Evolutionary conservation across 2,113 vertebrate species (phyloP).

Genomic region (Castor canadensis): DNA sequence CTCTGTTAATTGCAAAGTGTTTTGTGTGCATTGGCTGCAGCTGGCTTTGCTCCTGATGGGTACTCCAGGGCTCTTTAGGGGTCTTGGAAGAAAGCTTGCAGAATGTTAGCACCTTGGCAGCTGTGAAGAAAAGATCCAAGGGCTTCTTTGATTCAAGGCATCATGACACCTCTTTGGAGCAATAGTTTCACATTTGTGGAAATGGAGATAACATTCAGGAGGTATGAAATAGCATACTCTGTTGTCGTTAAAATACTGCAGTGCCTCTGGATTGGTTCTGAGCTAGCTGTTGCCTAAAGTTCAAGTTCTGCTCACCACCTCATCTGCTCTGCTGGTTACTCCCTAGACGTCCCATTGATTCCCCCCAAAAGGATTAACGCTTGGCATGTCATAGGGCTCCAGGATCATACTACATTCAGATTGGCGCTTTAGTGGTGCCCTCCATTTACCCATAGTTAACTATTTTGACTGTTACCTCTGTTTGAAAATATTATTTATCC

Average conservation of each 20-base stretch:
- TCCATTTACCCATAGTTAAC: background rate
- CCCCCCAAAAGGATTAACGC: background rate
- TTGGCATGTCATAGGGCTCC: background rate
- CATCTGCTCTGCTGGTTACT: background rate
- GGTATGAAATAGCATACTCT: accelerated
- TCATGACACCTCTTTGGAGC: background rate
- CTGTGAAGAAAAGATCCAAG: background rate
- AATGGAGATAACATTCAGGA: background rate
- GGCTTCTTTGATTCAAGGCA: background rate
- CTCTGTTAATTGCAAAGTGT: slow-evolving; percentile 62
- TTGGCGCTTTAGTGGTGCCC: background rate
- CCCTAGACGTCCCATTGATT: background rate
- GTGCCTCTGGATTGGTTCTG: background rate
- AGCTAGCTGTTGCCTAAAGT: background rate
- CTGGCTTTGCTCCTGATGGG: slow-evolving; percentile 24
- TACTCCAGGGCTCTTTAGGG: slow-evolving; percentile 25
- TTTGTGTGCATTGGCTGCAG: slow-evolving; percentile 19
- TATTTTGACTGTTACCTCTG: background rate
- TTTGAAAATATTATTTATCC: background rate
- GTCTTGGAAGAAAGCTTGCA: slow-evolving; percentile 42
- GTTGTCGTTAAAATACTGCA: background rate
- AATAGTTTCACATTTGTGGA: background rate
- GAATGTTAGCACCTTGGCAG: background rate
- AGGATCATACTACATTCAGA: background rate
- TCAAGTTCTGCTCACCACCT: background rate